Conservation (phyloP, 2,797 vertebrate genomes). For the Loris lydekkerianus region DNA sequence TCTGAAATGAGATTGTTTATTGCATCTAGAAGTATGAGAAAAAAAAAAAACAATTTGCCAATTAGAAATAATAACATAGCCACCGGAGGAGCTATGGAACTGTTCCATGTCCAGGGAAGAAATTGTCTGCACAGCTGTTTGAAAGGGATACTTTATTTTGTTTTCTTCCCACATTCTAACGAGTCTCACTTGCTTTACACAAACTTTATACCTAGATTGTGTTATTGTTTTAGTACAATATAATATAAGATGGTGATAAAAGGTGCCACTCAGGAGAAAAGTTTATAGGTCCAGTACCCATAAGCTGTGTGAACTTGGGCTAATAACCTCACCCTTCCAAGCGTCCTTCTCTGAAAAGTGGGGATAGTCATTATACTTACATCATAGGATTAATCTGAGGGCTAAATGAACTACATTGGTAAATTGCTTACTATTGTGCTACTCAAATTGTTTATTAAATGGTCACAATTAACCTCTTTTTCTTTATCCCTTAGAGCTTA, state of each 20-base stretch:
- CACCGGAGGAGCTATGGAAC: neutral
- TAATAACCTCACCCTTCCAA: neutral
- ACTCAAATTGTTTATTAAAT: neutral
- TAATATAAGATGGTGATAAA: neutral
- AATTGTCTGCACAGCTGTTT: neutral
- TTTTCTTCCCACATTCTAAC: neutral
- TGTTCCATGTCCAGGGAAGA: neutral
- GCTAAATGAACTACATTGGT: neutral
- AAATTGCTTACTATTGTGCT: neutral
- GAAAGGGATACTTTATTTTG: neutral
- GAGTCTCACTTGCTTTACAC: neutral
- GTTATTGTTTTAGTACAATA: neutral
- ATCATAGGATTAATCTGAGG: neutral
- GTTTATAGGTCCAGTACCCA: neutral
- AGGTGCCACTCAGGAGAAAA: neutral
- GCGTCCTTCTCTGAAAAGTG: neutral
- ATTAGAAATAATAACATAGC: neutral
- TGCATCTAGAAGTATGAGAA: neutral
- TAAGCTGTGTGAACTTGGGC: neutral
- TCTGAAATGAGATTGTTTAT: slow-evolving; percentile 6
- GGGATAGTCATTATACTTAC: neutral
- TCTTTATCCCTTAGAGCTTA: neutral
- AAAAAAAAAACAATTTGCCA: neutral
- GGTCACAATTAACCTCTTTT: neutral
- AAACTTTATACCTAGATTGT: neutral